These are phyloP conservation scores for Triplophysa yarkandensis DNA, from an alignment of 2,797 vertebrate species.

Conservation along the genomic window DNA sequence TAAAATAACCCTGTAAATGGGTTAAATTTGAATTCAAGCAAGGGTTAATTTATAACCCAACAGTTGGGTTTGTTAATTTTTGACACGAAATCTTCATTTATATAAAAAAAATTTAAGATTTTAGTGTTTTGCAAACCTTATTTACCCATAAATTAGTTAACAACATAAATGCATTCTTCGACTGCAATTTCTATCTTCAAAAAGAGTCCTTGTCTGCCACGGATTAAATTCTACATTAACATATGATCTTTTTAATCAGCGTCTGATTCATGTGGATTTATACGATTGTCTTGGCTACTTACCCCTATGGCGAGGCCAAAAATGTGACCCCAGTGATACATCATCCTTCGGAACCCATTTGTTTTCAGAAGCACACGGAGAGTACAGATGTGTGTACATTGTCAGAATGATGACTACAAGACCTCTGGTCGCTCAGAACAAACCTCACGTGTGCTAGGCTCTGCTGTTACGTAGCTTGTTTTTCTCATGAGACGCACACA, in stretches of 20 bases:
- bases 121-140: no score
- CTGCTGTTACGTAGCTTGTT: slow-evolving; percentile 9
- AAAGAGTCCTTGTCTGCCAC: background rate
- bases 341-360: background rate
- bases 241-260: background rate
- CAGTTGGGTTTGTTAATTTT: no score
- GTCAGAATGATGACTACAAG: slow-evolving; percentile 38
- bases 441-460: slow-evolving; percentile 32
- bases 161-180: no score
- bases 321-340: slow-evolving; percentile 26
- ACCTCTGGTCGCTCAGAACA: slow-evolving; percentile 15
- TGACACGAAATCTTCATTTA: no score
- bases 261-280: background rate
- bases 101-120: no score
- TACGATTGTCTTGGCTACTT: slow-evolving; percentile 10
- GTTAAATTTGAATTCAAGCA: no score
- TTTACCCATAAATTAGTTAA: no score
- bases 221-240: background rate
- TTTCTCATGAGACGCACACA: slow-evolving; percentile 26
- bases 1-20: no score
- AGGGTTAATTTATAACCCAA: no score
- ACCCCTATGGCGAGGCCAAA: background rate
- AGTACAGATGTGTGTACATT: slow-evolving; percentile 41
- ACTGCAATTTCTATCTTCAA: background rate
- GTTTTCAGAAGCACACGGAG: slow-evolving; percentile 24